phyloP scores from a whole-genome alignment of 2,797 vertebrate species.

The Hippoglossus hippoglossus region DNA sequence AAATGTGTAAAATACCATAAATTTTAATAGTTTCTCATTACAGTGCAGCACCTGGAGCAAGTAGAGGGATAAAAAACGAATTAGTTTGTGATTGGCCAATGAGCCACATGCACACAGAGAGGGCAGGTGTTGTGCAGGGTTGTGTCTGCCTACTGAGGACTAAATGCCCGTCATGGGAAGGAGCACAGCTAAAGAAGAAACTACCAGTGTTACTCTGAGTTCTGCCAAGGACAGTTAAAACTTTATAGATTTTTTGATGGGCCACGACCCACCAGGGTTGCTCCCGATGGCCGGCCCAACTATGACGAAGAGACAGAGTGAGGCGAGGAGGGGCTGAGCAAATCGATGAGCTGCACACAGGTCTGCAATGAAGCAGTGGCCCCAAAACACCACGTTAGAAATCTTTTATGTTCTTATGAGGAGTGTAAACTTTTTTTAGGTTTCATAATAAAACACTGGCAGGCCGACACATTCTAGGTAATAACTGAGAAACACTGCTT shows the following conservation, averaged over 20 bases:
- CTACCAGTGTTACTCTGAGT: background rate
- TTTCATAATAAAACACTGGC: background rate
- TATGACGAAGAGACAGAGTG: too few species aligned
- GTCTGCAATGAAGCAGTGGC: background rate
- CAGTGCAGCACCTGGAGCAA: background rate
- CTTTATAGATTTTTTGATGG: background rate
- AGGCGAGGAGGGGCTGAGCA: too few species aligned
- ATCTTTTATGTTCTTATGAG: slow-evolving; percentile 1
- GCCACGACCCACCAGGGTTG: background rate
- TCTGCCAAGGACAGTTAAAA: background rate
- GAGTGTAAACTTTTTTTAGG: too few species aligned
- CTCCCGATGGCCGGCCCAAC: too few species aligned
- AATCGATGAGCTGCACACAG: background rate
- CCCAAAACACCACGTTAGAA: background rate
- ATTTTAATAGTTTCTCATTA: background rate
- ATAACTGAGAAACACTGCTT: background rate
- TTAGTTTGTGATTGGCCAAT: too few species aligned
- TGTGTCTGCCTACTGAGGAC: too few species aligned
- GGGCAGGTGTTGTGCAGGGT: background rate
- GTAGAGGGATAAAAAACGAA: background rate
- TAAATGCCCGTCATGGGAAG: background rate
- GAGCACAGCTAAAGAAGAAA: background rate
- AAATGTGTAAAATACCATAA: too few species aligned
- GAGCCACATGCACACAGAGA: background rate
- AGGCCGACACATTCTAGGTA: background rate